Evolutionary conservation across 2,797 vertebrate species (phyloP).

Genomic region (Eutrigla gurnardus): DNA sequence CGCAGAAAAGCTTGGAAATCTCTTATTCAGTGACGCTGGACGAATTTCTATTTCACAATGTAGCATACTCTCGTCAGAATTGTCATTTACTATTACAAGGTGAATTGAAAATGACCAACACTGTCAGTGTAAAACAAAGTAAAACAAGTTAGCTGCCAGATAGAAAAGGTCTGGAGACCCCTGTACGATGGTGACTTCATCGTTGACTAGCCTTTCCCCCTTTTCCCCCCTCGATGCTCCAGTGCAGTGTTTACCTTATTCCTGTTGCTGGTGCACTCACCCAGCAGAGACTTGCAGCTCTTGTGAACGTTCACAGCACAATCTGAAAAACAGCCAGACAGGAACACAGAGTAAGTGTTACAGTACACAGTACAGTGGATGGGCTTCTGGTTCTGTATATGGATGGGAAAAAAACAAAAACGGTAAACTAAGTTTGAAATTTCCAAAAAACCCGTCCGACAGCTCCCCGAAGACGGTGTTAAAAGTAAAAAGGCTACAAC

Average conservation of each 20-base stretch:
- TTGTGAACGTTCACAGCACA: constrained; percentile 93
- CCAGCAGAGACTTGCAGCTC: constrained; percentile 89
- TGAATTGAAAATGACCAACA: neutral
- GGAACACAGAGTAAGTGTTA: constrained; percentile 40
- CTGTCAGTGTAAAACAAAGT: no score
- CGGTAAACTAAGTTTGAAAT: constrained; percentile 13
- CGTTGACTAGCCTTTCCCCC: neutral
- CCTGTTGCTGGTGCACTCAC: constrained; percentile 89
- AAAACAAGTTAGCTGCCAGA: neutral
- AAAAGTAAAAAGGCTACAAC: constrained; percentile 8
- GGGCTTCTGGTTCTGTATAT: neutral
- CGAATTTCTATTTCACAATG: no score
- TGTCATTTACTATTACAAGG: neutral
- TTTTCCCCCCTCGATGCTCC: constrained; percentile 9
- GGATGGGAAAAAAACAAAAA: constrained; percentile 12
- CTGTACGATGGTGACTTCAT: neutral
- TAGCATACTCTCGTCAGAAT: neutral
- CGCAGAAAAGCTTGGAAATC: constrained; percentile 5
- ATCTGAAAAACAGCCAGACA: constrained; percentile 79
- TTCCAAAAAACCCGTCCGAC: constrained; percentile 7
- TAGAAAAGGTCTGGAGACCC: neutral
- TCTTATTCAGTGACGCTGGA: neutral
- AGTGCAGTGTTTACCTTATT: constrained; percentile 85
- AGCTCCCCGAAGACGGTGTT: neutral
- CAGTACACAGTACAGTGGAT: neutral